Conservation (phyloP, 2,888 invertebrate species). For the Andricus curvator region DNA sequence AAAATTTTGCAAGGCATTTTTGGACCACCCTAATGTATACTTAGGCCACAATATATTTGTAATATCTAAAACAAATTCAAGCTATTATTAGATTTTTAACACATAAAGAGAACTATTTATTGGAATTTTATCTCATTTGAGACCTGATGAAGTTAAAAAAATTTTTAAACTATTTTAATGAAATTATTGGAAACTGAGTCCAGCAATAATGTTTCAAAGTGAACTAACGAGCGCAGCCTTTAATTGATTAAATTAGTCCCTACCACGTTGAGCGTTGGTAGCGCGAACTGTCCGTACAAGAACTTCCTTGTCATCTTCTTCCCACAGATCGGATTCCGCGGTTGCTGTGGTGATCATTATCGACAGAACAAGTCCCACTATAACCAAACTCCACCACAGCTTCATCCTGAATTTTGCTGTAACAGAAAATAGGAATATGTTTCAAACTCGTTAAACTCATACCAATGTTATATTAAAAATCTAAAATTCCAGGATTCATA, state of each 20-base stretch:
- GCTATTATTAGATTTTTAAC: neutral
- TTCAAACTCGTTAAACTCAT: neutral
- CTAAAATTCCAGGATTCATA: neutral
- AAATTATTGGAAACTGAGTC: neutral
- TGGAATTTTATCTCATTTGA: neutral
- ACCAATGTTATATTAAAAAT: neutral
- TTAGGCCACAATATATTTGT: neutral
- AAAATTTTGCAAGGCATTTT: too few species aligned
- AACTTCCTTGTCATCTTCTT: conserved; percentile 89
- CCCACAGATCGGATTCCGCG: conserved; percentile 84
- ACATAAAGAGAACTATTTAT: too few species aligned
- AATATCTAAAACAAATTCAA: neutral
- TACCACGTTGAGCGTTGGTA: conserved; percentile 85
- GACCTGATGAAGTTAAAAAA: neutral
- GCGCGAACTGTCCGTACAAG: conserved; percentile 89
- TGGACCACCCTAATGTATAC: too few species aligned
- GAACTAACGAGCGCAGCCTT: neutral
- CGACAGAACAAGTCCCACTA: conserved; percentile 80
- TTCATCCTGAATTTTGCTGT: conserved; percentile 69
- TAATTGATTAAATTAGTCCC: conserved; percentile 42
- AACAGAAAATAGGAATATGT: conserved; percentile 33
- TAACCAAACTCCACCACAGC: conserved; percentile 75
- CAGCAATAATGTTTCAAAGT: neutral
- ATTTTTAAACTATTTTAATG: neutral
- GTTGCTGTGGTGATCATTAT: conserved; percentile 80